Base-by-base conservation (phyloP, 2,113 vertebrate genomes). In the Syngnathus scovelli region DNA sequence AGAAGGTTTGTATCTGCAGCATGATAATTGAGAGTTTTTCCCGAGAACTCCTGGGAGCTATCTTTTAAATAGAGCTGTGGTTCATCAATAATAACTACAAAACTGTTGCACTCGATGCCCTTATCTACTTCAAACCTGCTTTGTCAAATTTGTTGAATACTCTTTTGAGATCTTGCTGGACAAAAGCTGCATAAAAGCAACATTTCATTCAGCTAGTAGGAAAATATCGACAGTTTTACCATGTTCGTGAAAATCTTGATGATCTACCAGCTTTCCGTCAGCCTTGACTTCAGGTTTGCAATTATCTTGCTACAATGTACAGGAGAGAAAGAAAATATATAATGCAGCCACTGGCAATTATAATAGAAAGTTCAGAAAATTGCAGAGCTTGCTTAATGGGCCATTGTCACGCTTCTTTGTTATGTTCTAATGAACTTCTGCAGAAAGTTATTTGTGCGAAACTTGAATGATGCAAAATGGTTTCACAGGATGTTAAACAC, bases 11-110 rank as follows among this genome's bases (percentile, higher is more conserved):
- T 44, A 60, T 58, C 76, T 71, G 3, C 66, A 48, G 9, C 72
- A 67, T n/a, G 0, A 72, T 75, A 68, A 79, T 68, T 46, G 16
- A 46, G 60, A 58, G 62, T 65, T 79, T 71, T 61, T 65, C 72
- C 46, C 67, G 2, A n/a, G 59, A 10, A 16, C 13, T 60, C 16
- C 59, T 10, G 37, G 19, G 6, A 39, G 19, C 18, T 19, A 6
- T 61, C 4, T 61, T 39, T 41, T 38, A 21, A 38, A 61, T 10
- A 2, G 19, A 11, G 18, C 59, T 61, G 59, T 61, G 37, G 13
- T 39, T 39, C 16, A 19, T 61, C 59, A 38, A n/a, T 61, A 9
- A 36, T 58, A 1, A 56, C 27, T 33, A 16, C 13, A 58, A 55
- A 36, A 58, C 6, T 6, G 52, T 55, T 27, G 52, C 10, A 55